A percentile compares a stretch with the other conserved stretches of the same genome.
These are phyloP conservation scores for Sciurus carolinensis DNA, from an alignment of 2,797 vertebrate genomes.

Conservation along the genomic window DNA sequence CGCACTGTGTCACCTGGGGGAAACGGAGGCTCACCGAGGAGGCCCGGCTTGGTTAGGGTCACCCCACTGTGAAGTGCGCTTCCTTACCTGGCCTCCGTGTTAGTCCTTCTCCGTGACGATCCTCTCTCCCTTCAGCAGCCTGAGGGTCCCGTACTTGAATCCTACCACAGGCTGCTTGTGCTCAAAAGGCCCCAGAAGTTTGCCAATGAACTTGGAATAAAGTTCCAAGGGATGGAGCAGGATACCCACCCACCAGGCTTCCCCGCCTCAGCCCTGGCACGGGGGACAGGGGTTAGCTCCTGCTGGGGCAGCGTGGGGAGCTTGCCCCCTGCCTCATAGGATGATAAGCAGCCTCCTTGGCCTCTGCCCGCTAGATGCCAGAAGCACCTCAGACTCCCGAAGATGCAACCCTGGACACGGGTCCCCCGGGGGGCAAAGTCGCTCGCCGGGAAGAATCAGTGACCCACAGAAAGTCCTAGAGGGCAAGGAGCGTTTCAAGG, in stretches of 20 bases:
- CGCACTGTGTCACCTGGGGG: neutral
- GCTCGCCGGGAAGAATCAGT: neutral
- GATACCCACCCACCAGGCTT: fast-evolving
- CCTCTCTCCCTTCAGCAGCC: neutral
- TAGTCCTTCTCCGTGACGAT: neutral
- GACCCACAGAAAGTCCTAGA: neutral
- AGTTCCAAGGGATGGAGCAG: fast-evolving
- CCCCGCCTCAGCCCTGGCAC: neutral
- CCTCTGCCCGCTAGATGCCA: neutral
- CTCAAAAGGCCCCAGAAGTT: neutral
- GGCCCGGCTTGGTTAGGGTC: neutral
- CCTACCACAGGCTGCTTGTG: neutral
- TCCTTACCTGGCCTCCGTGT: neutral
- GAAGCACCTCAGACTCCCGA: no score
- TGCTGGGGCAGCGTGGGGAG: fast-evolving
- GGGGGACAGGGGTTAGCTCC: no score
- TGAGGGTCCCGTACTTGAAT: neutral
- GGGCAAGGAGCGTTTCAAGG: neutral
- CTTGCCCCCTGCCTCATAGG: no score
- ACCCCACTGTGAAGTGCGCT: neutral
- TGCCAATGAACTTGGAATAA: neutral
- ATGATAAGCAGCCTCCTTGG: neutral
- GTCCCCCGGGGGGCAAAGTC: neutral
- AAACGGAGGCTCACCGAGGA: neutral
- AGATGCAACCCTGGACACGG: neutral